Conservation (phyloP, 2,888 invertebrate genomes). For the Mythimna loreyi region DNA sequence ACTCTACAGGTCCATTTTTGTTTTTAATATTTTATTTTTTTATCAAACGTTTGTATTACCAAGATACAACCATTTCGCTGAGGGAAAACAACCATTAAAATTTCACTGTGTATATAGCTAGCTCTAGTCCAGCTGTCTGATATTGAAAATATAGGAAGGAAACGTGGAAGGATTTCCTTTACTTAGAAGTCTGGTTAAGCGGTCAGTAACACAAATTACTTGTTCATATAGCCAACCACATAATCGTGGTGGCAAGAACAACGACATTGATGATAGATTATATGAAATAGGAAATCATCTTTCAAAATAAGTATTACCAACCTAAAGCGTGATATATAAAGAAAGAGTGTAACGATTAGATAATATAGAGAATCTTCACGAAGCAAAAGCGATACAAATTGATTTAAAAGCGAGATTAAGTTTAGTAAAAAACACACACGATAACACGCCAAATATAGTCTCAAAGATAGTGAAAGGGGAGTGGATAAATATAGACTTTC, state of each 20-base stretch:
- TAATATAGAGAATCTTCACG: background rate
- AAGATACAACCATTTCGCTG: no score
- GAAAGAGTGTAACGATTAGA: background rate
- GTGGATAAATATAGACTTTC: background rate
- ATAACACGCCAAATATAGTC: background rate
- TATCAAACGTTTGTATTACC: no score
- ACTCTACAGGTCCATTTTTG: no score
- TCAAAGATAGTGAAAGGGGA: background rate
- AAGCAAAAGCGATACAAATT: background rate
- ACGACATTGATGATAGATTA: background rate
- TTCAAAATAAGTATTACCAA: background rate
- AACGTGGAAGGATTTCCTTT: background rate
- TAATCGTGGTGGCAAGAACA: background rate
- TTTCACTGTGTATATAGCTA: background rate
- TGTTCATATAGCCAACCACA: conserved; percentile 1
- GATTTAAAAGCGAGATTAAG: background rate
- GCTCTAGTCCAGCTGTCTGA: background rate
- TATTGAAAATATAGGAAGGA: background rate
- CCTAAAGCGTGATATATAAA: background rate
- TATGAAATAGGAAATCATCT: background rate
- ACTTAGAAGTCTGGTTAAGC: no score
- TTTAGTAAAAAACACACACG: background rate
- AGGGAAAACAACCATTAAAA: no score
- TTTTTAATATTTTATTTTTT: no score
- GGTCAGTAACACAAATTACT: background rate